These are phyloP conservation scores for Romanogobio albipinnatus DNA, from an alignment of 2,113 vertebrate genomes.

Conservation along the genomic window DNA sequence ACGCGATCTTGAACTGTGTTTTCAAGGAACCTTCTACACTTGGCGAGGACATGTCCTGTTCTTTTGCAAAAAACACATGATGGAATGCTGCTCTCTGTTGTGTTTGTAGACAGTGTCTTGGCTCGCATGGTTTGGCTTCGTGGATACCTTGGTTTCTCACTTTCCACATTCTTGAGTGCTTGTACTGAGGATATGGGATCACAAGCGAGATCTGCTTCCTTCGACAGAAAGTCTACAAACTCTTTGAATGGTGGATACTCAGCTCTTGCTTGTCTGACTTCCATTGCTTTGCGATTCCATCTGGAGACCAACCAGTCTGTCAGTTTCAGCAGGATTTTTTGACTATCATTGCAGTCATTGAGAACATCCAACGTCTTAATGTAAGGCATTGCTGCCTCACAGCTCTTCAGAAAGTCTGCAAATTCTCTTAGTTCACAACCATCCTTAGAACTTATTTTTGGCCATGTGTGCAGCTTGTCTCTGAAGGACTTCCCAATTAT, in stretches of 20 bases:
- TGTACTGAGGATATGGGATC: too few species aligned
- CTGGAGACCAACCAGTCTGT: slow-evolving; percentile 46
- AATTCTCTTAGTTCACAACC: slow-evolving; percentile 43
- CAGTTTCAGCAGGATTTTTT: slow-evolving; percentile 45
- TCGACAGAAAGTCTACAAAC: slow-evolving; percentile 26
- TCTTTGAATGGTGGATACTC: slow-evolving; percentile 33
- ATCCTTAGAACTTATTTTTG: slow-evolving; percentile 47
- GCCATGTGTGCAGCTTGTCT: not conserved
- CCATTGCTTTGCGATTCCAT: slow-evolving; percentile 45
- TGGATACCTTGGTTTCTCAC: too few species aligned
- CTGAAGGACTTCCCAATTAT: too few species aligned
- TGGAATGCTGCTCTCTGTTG: slow-evolving; percentile 12
- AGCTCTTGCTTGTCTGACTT: not conserved
- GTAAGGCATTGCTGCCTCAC: slow-evolving; percentile 35
- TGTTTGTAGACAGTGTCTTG: too few species aligned
- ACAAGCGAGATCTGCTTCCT: not conserved
- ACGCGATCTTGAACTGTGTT: slow-evolving; percentile 40
- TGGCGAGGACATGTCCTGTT: slow-evolving; percentile 30
- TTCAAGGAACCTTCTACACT: slow-evolving; percentile 35
- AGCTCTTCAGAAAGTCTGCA: slow-evolving; percentile 46
- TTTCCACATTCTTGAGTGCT: too few species aligned
- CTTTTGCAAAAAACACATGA: slow-evolving; percentile 44
- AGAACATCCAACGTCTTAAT: slow-evolving; percentile 41
- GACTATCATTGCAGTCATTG: slow-evolving; percentile 47
- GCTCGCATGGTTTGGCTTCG: too few species aligned